Evolutionary conservation across 2,113 vertebrate genomes (phyloP).

Genomic region (Xerus inauris): DNA sequence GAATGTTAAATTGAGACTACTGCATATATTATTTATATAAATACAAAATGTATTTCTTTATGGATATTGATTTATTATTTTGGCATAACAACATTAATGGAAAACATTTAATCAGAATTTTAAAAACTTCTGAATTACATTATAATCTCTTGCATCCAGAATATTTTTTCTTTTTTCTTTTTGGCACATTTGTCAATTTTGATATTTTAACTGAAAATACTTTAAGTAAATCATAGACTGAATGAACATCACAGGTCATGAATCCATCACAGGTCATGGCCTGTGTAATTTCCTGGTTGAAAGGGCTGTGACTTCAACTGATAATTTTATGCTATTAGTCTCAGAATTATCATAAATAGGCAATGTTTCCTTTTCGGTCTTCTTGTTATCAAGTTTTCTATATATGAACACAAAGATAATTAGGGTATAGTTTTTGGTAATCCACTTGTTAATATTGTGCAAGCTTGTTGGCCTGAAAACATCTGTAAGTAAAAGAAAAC

Average conservation of each 20-base stretch:
- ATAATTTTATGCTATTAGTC: background rate
- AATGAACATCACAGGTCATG: constrained; percentile 29
- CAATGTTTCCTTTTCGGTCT: background rate
- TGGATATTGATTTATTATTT: background rate
- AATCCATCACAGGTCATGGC: background rate
- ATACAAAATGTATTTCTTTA: background rate
- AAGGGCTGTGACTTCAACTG: background rate
- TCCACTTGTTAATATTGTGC: background rate
- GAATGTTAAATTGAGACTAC: background rate
- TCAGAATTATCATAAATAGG: constrained; percentile 29
- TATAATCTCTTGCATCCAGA: background rate
- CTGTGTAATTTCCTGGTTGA: background rate
- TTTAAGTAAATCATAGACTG: constrained; percentile 7
- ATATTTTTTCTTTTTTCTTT: background rate
- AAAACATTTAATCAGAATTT: constrained; percentile 1
- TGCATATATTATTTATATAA: background rate
- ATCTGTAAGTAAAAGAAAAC: background rate
- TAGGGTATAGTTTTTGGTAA: background rate
- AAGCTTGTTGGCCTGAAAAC: background rate
- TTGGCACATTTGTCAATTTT: background rate
- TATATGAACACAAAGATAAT: background rate
- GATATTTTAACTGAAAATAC: constrained; percentile 11
- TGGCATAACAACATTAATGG: background rate
- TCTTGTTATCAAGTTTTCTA: background rate
- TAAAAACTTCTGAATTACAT: background rate